Percentiles rank a stretch among this genome's conserved stretches.
Conservation (phyloP, 2,797 vertebrate genomes). For the Phaenicophaeus curvirostris region DNA sequence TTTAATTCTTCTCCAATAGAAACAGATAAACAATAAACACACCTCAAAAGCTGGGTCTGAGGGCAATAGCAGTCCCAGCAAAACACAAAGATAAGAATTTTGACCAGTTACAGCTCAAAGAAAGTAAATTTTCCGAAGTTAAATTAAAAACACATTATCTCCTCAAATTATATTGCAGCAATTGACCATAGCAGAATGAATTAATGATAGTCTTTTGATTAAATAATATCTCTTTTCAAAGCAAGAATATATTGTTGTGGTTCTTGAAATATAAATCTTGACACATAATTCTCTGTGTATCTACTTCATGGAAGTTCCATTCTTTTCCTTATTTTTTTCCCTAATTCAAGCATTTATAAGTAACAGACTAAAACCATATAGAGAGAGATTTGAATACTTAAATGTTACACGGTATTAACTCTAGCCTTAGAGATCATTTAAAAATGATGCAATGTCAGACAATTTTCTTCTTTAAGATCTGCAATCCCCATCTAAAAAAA, state of each 20-base stretch:
- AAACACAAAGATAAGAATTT: background rate
- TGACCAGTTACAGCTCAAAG: background rate
- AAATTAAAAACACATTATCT: background rate
- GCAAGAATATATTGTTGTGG: background rate
- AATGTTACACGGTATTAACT: background rate
- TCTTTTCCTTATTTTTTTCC: background rate
- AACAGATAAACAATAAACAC: background rate
- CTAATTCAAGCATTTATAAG: background rate
- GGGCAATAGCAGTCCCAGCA: background rate
- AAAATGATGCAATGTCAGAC: background rate
- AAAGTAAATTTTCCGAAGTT: background rate
- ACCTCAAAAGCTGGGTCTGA: background rate
- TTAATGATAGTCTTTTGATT: background rate
- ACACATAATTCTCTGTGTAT: background rate
- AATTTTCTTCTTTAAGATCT: background rate
- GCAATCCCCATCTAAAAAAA: background rate
- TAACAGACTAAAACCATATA: background rate
- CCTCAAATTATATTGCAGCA: background rate
- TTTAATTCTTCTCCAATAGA: background rate
- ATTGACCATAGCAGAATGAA: background rate
- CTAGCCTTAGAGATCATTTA: background rate
- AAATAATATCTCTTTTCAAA: background rate
- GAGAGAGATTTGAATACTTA: background rate
- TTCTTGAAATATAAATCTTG: background rate
- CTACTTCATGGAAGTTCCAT: background rate